These are phyloP conservation scores for Campylomormyrus numenius DNA, from an alignment of 2,113 vertebrate genomes.

Conservation along the genomic window DNA sequence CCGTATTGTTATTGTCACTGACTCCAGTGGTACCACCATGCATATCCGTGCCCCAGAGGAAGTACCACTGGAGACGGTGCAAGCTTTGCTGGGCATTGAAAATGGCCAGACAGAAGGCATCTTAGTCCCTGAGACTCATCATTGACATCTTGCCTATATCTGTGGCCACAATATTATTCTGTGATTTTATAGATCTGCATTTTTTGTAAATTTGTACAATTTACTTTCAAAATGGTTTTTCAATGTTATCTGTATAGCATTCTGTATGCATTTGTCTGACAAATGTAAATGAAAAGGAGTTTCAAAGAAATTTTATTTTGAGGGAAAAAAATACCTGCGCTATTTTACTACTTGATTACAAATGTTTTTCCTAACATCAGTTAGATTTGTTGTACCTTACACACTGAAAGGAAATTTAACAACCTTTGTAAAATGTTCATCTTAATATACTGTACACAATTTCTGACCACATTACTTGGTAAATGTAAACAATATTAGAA, in stretches of 20 bases:
- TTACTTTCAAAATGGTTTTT: constrained; percentile 48
- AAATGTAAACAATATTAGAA: neutral
- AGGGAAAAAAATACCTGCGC: constrained; percentile 53
- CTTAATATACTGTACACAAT: neutral
- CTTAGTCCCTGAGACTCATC: constrained; percentile 32
- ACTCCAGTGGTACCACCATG: constrained; percentile 61
- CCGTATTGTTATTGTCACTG: constrained; percentile 59
- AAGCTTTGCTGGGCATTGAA: constrained; percentile 67
- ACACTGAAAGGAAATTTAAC: constrained; percentile 29
- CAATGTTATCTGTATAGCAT: constrained; percentile 15
- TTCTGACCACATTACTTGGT: neutral
- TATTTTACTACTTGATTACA: constrained; percentile 69
- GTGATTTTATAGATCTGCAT: constrained; percentile 63
- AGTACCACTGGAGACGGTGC: constrained; percentile 63
- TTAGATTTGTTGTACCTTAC: constrained; percentile 37
- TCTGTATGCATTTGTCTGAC: constrained; percentile 52
- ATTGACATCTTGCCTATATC: constrained; percentile 28
- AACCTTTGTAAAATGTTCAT: neutral
- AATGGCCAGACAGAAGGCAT: constrained; percentile 41
- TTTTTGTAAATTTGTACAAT: constrained; percentile 58
- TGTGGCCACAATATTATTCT: constrained; percentile 25
- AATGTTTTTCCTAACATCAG: constrained; percentile 43
- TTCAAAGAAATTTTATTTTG: constrained; percentile 30
- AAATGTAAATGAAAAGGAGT: constrained; percentile 27
- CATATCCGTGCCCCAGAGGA: constrained; percentile 61